Evolutionary conservation across 2,113 vertebrate species (phyloP).

Genomic region (Aptenodytes patagonicus): DNA sequence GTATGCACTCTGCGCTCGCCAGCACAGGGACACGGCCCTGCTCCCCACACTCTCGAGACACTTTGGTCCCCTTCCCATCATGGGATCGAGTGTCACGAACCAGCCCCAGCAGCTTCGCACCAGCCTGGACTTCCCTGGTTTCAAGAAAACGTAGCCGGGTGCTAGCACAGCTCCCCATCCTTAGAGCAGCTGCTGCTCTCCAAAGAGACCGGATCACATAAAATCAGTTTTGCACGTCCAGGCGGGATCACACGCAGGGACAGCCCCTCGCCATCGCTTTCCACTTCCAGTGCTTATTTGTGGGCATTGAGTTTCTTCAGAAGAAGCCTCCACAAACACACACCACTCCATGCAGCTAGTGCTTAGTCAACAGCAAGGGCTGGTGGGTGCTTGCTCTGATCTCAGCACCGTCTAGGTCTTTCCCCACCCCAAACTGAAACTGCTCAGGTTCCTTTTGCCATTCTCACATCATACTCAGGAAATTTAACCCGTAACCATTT

Average conservation of each 20-base stretch:
- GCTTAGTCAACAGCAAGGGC: accelerated
- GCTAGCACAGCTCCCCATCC: background rate
- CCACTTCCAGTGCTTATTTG: accelerated
- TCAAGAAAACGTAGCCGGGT: accelerated
- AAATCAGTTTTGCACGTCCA: accelerated
- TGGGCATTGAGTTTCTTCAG: accelerated
- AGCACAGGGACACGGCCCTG: background rate
- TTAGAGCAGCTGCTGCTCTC: background rate
- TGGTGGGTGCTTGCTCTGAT: background rate
- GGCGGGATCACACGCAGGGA: accelerated
- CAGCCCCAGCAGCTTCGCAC: background rate
- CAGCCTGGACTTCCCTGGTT: background rate
- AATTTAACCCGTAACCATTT: background rate
- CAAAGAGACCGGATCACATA: background rate
- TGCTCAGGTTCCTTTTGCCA: accelerated
- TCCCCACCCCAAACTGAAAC: background rate
- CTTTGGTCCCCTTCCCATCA: background rate
- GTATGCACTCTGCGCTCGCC: accelerated
- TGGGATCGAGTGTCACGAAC: accelerated
- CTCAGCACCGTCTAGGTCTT: accelerated
- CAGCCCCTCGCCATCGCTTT: accelerated
- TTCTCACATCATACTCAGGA: accelerated
- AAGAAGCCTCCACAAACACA: background rate
- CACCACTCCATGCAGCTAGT: accelerated
- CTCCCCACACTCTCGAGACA: accelerated